Percentiles rank a stretch among this genome's conserved stretches.
Evolutionary conservation across 2,888 invertebrate species (phyloP).

Genomic region (Ophion ellenae): DNA sequence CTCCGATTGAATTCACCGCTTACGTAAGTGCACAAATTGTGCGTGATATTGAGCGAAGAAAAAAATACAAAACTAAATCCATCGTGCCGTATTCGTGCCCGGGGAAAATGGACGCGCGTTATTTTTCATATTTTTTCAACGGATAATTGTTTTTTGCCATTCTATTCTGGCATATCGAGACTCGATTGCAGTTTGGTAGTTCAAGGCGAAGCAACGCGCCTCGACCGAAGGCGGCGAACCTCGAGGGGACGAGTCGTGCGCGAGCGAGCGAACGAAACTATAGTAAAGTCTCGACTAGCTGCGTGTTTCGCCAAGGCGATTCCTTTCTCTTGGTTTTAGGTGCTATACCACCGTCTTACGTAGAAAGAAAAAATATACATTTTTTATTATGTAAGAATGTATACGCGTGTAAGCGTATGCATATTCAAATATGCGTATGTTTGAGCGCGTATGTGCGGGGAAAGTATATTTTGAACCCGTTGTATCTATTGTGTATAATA

Average conservation of each 20-base stretch:
- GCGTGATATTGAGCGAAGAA: too few species aligned
- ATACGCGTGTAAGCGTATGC: too few species aligned
- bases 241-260: slow-evolving; percentile 18
- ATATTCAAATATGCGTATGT: too few species aligned
- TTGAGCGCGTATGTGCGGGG: too few species aligned
- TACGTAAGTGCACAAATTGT: too few species aligned
- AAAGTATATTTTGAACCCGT: too few species aligned
- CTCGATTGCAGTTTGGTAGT: slow-evolving; percentile 45
- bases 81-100: not conserved
- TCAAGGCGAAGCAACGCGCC: slow-evolving; percentile 28
- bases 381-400: slow-evolving; percentile 12
- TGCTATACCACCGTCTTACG: slow-evolving; percentile 27
- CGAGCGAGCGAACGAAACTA: slow-evolving; percentile 39
- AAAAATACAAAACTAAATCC: too few species aligned
- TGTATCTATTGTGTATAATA: too few species aligned
- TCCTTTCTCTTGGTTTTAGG: slow-evolving; percentile 63
- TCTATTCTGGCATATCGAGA: slow-evolving; percentile 38
- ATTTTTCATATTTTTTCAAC: not conserved
- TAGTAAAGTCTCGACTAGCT: slow-evolving; percentile 46
- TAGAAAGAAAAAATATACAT: not conserved
- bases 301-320: slow-evolving; percentile 58
- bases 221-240: slow-evolving; percentile 25
- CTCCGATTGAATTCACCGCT: too few species aligned
- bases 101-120: not conserved
- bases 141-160: slow-evolving; percentile 12